Evolutionary conservation across 1,140 invertebrate species (phyloP), one percentile per base, ranked within the genome.

Genomic region (Drosophila sechellia): DNA sequence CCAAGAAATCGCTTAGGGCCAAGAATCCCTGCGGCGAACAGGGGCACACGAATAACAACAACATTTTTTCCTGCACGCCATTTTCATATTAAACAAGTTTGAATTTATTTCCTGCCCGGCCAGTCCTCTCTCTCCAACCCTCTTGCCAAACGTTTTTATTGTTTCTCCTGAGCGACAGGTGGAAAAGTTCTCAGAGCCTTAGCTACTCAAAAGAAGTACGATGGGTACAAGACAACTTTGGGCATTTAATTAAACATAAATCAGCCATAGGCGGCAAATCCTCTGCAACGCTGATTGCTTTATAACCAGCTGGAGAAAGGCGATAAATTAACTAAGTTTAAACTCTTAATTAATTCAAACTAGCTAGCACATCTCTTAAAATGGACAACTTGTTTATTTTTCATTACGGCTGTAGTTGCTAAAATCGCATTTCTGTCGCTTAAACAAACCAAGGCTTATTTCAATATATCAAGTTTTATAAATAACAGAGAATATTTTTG

Each of bases 71-170:
- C 63, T 83, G 83, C 83, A 87, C 83, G 83, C 83, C 71, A 87
- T 87, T 87, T 87, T 87, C 83, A 83, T 89, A 87, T 87, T 87
- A 87, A 87, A 87, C 83, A 87, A 87, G 58, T 86, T 86, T 86
- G 79, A 87, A 79, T 87, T 81, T 81, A 87, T 83, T 81, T 85
- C 73, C 78, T 64, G 74, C 65, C 76, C 63, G 76, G 53, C 59
- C 64, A 77, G 78, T 17, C 17, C 17, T 1, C 31, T 3, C 75
- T 55, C 60, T 31, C 63, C 49, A 10, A 25, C 56, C 59, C 37
- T 17, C 20, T 17, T 35, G 34, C 49, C 34, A 15, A 40, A 17
- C 40, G 35, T 65, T 75, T 68, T 76, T 64, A 83, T 79, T 78
- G 46, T 81, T 75, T 87, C 45, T 66, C 42, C 50, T 66, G 17